Conservation (phyloP, 2,797 vertebrate genomes). For the Selene dorsalis region DNA sequence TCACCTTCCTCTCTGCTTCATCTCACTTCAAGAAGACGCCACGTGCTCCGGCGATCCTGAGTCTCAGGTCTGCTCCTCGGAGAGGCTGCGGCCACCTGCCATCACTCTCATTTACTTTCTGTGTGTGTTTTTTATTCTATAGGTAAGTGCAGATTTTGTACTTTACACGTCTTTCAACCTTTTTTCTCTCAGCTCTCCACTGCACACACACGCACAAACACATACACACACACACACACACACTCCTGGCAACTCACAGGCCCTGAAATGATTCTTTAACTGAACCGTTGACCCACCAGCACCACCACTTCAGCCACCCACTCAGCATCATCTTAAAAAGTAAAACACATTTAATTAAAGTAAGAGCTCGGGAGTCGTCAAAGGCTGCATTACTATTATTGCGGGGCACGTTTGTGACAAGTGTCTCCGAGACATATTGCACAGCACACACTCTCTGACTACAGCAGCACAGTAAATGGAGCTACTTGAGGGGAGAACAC, state of each 20-base stretch:
- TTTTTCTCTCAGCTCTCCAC: neutral
- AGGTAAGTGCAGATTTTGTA: slow-evolving; percentile 14
- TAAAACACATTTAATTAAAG: slow-evolving; percentile 85
- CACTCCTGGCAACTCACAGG: neutral
- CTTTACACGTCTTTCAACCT: neutral
- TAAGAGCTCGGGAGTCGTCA: slow-evolving; percentile 86
- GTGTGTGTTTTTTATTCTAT: neutral
- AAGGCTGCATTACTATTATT: slow-evolving; percentile 80
- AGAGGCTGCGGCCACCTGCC: slow-evolving; percentile 24
- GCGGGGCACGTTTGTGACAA: slow-evolving; percentile 73
- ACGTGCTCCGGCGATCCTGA: neutral
- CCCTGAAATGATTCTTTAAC: slow-evolving; percentile 5
- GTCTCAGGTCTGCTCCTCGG: neutral
- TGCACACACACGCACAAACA: neutral
- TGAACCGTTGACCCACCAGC: slow-evolving; percentile 65
- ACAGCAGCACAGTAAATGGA: slow-evolving; percentile 23
- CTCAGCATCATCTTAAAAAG: slow-evolving; percentile 74
- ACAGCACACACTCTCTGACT: slow-evolving; percentile 41
- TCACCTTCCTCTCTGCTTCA: neutral
- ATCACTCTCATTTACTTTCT: neutral
- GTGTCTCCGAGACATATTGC: slow-evolving; percentile 67
- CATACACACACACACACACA: neutral
- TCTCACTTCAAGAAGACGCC: neutral
- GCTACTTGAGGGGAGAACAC: slow-evolving; percentile 21
- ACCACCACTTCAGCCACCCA: slow-evolving; percentile 3